Base-by-base conservation (phyloP, 2,888 invertebrate genomes). In the Dynastes grantii region DNA sequence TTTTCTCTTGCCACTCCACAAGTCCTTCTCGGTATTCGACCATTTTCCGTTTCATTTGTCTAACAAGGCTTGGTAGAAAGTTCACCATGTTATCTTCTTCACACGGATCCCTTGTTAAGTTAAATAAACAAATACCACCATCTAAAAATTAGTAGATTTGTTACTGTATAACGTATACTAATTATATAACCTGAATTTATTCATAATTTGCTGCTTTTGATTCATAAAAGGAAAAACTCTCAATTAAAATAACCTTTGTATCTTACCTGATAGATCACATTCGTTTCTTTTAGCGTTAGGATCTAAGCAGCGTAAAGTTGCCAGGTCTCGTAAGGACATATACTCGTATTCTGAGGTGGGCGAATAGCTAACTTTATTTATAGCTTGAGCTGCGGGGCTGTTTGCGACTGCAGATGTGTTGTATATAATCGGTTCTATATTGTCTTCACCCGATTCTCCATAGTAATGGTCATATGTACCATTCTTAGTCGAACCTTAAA, bases 41-140 rank as follows among this genome's bases (percentile, higher is more conserved):
- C 79, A 92, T 85, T n/a, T 89, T 86, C 37, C 89, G 86, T 83
- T 90, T 90, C 86, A 91, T 88, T 78, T 89, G 84, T 32, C 89
- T 85, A n/a, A 85, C 91, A 11, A 93, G 91, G 81, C 90, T 90
- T 4, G 90, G 90, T 9, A 91, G 91, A 76, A 88, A 89, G 68
- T 87, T 85, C 86, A 92, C 91, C 65, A 93, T 85, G 84, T 97
- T 95, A 83, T 92, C 92, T 76, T 92, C 93, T 87, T 97, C 96
- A 84, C 95, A 94, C 0, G 96, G 96, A 87, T 97, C 97, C 73
- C 91, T 90, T 0, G 92, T 91, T 63, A 97, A 92, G 86, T 97
- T 94, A 88, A 93, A 97, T 13, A 94, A 90, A 84, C 94, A 94
- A n/a, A 93, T 92, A 4, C 91, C 90, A 55, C 87, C 91, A 80